phyloP scores from a whole-genome alignment of 2,888 invertebrate species.

The Branchinecta sandiegonensis region DNA sequence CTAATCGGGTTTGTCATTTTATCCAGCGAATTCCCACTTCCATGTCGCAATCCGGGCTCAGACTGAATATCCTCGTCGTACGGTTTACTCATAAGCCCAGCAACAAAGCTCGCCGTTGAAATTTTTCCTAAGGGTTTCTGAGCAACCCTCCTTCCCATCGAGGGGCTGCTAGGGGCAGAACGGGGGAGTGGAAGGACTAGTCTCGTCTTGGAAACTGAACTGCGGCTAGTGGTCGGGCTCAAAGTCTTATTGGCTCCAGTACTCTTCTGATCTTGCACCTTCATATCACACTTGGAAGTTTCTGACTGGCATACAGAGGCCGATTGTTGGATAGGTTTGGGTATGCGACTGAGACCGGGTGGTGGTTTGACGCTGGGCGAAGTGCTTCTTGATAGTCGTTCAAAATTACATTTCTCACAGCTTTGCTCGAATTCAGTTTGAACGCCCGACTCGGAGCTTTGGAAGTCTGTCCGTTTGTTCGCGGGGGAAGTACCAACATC shows the following conservation, averaged over 20 bases:
- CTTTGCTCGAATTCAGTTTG: not conserved
- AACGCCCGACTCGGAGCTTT: not conserved
- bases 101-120: conserved; percentile 12
- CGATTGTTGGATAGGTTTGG: not conserved
- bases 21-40: conserved; percentile 2
- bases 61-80: not conserved
- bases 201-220: not conserved
- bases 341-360: not conserved
- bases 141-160: not conserved
- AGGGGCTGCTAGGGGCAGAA: not conserved
- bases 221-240: not conserved
- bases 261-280: not conserved
- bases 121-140: not conserved
- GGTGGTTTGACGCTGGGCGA: not conserved
- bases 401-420: not conserved
- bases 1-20: not conserved
- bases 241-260: not conserved
- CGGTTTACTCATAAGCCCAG: not conserved
- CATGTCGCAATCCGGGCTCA: conserved; percentile 1
- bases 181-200: conserved; percentile 4
- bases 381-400: not conserved
- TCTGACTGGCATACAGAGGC: not conserved
- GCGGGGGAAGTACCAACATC: not conserved
- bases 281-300: not conserved
- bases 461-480: too few species aligned